phyloP scores from a whole-genome alignment of 2,797 vertebrate species.

The Sebastes matsubarae region DNA sequence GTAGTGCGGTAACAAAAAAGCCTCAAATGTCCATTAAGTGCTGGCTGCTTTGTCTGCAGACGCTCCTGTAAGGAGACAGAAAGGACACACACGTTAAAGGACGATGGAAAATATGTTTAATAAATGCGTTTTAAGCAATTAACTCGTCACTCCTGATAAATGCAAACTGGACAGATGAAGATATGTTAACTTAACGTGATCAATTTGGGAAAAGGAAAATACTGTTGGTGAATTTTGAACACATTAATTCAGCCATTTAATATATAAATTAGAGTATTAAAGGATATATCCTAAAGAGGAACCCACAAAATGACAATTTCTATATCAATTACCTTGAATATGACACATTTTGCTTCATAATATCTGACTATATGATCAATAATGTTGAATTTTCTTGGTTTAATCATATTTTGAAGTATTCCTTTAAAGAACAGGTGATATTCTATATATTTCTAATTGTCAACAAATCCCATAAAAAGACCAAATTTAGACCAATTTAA shows the following conservation, averaged over 20 bases:
- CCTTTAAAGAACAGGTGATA: too few species aligned
- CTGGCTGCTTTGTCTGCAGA: conserved; percentile 7
- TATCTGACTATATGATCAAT: too few species aligned
- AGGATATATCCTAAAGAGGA: background rate
- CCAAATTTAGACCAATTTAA: background rate
- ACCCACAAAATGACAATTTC: too few species aligned
- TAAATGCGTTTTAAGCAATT: background rate
- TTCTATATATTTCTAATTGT: background rate
- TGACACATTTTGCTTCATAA: too few species aligned
- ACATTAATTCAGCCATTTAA: background rate
- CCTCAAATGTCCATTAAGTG: conserved; percentile 27
- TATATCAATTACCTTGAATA: too few species aligned
- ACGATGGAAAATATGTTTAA: background rate
- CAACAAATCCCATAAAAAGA: background rate
- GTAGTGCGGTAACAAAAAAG: conserved; percentile 35
- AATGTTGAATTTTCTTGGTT: too few species aligned
- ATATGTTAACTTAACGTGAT: background rate
- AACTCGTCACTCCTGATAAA: background rate
- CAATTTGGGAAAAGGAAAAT: background rate
- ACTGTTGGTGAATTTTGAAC: too few species aligned
- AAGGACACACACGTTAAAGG: background rate
- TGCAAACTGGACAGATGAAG: background rate
- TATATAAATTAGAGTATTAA: background rate
- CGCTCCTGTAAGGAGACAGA: conserved; percentile 16
- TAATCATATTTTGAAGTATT: too few species aligned